These are phyloP conservation scores for Patiria miniata DNA, from an alignment of 35 echinoderm and acorn worm genomes.

Conservation along the genomic window DNA sequence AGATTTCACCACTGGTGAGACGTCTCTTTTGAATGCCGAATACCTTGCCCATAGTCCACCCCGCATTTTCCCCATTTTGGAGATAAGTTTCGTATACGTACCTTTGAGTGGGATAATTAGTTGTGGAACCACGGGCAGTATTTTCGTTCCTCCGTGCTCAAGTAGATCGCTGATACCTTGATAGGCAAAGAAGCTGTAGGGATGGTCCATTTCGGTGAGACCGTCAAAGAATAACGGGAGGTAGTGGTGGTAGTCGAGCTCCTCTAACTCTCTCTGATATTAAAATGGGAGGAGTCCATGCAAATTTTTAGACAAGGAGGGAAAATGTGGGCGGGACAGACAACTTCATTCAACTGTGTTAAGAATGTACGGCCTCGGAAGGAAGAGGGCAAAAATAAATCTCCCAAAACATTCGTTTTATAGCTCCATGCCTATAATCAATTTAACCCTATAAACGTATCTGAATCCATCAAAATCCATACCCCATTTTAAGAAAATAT, in stretches of 20 bases:
- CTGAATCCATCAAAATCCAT: too few relatives aligned
- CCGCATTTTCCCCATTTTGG: too few relatives aligned
- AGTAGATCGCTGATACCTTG: constrained; percentile 63
- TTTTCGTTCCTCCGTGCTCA: constrained; percentile 56
- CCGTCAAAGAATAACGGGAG: constrained; percentile 78
- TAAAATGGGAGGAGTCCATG: not conserved
- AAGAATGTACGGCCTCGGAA: not conserved
- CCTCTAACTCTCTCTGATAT: constrained; percentile 48
- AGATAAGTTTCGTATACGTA: not conserved
- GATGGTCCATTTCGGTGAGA: constrained; percentile 59
- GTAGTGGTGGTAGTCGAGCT: constrained; percentile 71
- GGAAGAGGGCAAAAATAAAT: too few relatives aligned
- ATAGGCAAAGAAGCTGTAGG: constrained; percentile 59
- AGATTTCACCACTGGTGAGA: too few relatives aligned
- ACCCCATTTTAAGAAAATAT: too few relatives aligned
- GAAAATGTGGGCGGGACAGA: not conserved
- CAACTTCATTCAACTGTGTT: not conserved
- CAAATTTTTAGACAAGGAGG: not conserved
- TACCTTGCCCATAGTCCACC: too few relatives aligned
- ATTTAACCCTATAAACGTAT: too few relatives aligned
- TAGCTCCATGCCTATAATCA: too few relatives aligned
- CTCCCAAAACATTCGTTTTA: too few relatives aligned
- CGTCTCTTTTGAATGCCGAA: too few relatives aligned
- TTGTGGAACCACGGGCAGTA: constrained; percentile 71
- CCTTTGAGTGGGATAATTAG: constrained; percentile 79